Conservation (phyloP, 2,888 invertebrate species). For the Xestia rhomboidea region DNA sequence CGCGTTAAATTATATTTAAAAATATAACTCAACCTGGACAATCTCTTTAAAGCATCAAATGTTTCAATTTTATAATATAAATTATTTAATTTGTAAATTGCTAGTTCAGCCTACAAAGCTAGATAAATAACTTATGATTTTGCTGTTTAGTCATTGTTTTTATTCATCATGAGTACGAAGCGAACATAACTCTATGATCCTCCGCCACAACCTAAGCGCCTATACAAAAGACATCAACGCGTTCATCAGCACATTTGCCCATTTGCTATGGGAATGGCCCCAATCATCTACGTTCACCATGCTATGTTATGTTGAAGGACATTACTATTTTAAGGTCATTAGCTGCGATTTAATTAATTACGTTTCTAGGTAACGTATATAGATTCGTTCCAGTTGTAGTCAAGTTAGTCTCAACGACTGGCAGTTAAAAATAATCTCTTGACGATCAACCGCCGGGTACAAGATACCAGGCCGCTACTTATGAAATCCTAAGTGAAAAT, state of each 20-base stretch:
- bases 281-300: background rate
- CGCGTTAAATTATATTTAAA: background rate
- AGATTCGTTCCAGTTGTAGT: background rate
- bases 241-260: background rate
- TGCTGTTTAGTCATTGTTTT: background rate
- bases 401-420: background rate
- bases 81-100: background rate
- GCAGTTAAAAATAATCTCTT: background rate
- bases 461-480: background rate
- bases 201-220: background rate
- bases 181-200: too few relatives aligned
- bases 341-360: constrained; percentile 6
- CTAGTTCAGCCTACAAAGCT: background rate
- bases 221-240: constrained; percentile 63
- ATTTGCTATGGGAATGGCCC: background rate
- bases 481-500: background rate
- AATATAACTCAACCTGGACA: background rate
- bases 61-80: background rate
- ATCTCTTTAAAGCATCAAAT: background rate
- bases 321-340: background rate
- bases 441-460: background rate
- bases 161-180: background rate
- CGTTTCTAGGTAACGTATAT: background rate
- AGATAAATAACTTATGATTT: background rate
- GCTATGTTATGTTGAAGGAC: constrained; percentile 7